A percentile compares a stretch with the other conserved stretches of the same genome.
These are phyloP conservation scores for Monomorium pharaonis DNA, from an alignment of 1,140 invertebrate species.

Conservation along the genomic window DNA sequence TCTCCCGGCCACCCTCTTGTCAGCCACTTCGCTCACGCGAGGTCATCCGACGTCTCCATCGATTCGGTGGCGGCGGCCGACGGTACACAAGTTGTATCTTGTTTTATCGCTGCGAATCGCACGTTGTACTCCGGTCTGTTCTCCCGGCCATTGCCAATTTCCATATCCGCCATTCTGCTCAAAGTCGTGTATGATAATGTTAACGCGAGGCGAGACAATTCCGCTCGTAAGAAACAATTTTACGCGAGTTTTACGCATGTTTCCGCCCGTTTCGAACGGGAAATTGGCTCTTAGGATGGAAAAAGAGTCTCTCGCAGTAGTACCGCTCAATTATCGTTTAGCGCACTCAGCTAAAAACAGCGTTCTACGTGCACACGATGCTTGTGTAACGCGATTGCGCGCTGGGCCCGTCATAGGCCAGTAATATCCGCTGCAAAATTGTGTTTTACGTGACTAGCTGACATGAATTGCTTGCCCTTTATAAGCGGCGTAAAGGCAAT, in stretches of 20 bases:
- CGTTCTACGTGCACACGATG: not conserved
- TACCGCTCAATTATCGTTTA: conserved; percentile 43
- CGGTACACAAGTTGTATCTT: not conserved
- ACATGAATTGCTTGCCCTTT: conserved; percentile 14
- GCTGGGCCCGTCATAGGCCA: not conserved
- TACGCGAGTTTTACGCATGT: conserved; percentile 8
- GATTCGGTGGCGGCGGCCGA: not conserved
- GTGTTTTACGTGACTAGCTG: conserved; percentile 32
- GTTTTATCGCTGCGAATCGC: conserved; percentile 19
- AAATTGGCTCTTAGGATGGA: conserved; percentile 30
- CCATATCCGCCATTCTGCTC: not conserved
- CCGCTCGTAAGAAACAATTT: conserved; percentile 29
- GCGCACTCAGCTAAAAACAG: conserved; percentile 11
- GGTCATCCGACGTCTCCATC: conserved; percentile 38
- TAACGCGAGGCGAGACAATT: not conserved
- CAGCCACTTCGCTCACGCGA: conserved; percentile 42
- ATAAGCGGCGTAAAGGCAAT: conserved; percentile 7
- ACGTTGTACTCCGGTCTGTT: not conserved
- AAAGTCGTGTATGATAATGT: conserved; percentile 4
- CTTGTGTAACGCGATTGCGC: conserved; percentile 23
- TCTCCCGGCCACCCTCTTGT: too few relatives aligned
- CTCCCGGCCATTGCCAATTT: not conserved
- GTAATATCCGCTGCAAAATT: conserved; percentile 55
- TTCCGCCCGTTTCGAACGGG: not conserved
- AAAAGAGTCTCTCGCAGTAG: conserved; percentile 21